Percentiles rank a stretch among this genome's conserved stretches.
phyloP scores from a whole-genome alignment of 2,113 vertebrate species.

The Ctenodactylus gundi region DNA sequence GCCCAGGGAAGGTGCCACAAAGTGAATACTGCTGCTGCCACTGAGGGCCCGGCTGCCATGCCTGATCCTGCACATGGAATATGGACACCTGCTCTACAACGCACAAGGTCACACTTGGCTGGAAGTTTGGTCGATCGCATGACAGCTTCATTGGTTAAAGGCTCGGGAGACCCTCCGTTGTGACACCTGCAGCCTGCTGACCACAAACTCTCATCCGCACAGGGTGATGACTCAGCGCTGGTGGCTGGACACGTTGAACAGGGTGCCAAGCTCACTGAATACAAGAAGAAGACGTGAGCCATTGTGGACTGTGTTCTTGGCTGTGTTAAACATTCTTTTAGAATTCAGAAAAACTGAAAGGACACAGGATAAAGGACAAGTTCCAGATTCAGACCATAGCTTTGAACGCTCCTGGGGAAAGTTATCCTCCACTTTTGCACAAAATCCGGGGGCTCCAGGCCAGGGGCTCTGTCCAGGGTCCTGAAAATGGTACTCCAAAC shows the following conservation, averaged over 20 bases:
- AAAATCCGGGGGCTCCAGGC: background rate
- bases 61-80: background rate
- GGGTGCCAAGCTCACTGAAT: rapidly evolving
- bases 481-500: background rate
- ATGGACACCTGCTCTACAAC: conserved; percentile 56
- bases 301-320: rapidly evolving
- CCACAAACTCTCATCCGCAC: background rate
- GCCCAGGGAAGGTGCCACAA: background rate
- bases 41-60: background rate
- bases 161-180: conserved; percentile 54
- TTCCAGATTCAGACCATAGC: background rate
- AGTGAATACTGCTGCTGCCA: background rate
- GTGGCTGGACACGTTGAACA: rapidly evolving
- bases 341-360: background rate
- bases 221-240: background rate
- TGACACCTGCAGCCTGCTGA: background rate
- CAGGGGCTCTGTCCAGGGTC: background rate
- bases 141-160: conserved; percentile 51
- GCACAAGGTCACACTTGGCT: conserved; percentile 46
- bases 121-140: conserved; percentile 50
- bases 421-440: background rate
- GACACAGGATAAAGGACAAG: background rate
- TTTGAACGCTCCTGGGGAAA: rapidly evolving
- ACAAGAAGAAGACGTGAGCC: rapidly evolving
- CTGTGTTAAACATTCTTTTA: background rate